These are phyloP conservation scores for Vanessa cardui DNA, from an alignment of 2,888 invertebrate genomes.

Conservation along the genomic window DNA sequence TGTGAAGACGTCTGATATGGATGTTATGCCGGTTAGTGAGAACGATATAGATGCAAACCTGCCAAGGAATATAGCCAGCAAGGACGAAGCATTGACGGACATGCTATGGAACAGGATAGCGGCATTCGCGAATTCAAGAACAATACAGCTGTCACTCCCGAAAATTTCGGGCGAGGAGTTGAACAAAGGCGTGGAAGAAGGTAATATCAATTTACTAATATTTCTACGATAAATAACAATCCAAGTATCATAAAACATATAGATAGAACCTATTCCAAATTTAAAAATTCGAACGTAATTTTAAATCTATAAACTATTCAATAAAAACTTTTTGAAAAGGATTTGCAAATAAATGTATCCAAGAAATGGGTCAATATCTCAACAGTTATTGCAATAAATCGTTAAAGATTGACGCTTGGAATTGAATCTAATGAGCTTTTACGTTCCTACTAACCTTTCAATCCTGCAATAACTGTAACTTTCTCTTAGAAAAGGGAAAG, in stretches of 20 bases:
- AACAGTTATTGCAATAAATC: background rate
- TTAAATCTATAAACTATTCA: too few relatives aligned
- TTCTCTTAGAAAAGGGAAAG: constrained; percentile 41
- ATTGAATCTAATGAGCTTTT: constrained; percentile 15
- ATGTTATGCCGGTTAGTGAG: constrained; percentile 80
- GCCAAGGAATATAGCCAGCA: constrained; percentile 85
- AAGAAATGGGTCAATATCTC: too few relatives aligned
- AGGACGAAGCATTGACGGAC: constrained; percentile 86
- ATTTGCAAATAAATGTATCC: too few relatives aligned
- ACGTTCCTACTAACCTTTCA: constrained; percentile 34
- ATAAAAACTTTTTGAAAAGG: too few relatives aligned
- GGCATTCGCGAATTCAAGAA: constrained; percentile 88
- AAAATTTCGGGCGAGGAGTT: constrained; percentile 87
- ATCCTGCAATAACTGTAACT: constrained; percentile 41
- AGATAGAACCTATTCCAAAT: background rate
- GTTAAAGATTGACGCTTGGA: background rate
- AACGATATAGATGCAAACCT: constrained; percentile 87
- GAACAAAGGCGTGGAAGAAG: constrained; percentile 89
- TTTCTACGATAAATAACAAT: background rate
- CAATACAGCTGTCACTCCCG: constrained; percentile 89
- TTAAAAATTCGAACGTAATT: too few relatives aligned
- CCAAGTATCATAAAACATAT: background rate
- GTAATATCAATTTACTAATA: constrained; percentile 66
- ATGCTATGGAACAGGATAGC: constrained; percentile 88
- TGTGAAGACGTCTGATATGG: constrained; percentile 79